Evolutionary conservation across 2,888 invertebrate genomes (phyloP).

Genomic region (Plusia festucae): DNA sequence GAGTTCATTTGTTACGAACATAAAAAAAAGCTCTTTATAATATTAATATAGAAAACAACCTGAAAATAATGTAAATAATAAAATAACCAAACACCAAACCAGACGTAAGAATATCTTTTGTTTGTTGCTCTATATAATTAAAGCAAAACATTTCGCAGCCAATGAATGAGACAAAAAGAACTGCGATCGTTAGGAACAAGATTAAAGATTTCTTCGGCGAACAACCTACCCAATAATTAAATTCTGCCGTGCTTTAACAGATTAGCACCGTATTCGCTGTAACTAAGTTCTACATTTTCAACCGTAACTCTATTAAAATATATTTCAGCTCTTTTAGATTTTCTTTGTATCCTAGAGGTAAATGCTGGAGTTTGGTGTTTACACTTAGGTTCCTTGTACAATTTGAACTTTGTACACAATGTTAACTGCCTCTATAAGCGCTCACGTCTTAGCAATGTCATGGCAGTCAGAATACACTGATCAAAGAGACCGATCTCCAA

Average conservation of each 20-base stretch:
- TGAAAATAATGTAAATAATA: too few species aligned
- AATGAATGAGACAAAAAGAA: conserved; percentile 3
- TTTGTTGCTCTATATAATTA: background rate
- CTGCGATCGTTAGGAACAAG: conserved; percentile 3
- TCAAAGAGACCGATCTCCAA: conserved; percentile 34
- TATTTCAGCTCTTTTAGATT: background rate
- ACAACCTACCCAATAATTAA: conserved; percentile 5
- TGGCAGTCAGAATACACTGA: conserved; percentile 31
- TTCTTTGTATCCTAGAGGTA: background rate
- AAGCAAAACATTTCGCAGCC: background rate
- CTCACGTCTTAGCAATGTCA: conserved; percentile 6
- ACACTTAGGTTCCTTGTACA: conserved; percentile 6
- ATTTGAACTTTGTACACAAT: conserved; percentile 28
- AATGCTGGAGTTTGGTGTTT: conserved; percentile 3
- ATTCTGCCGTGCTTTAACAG: conserved; percentile 6
- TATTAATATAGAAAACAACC: too few species aligned
- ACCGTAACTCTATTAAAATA: background rate
- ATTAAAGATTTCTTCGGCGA: background rate
- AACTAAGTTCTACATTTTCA: conserved; percentile 1
- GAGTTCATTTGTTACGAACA: too few species aligned
- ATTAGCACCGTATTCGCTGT: conserved; percentile 5
- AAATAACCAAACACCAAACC: too few species aligned
- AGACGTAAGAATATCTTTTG: too few species aligned
- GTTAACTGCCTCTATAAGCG: conserved; percentile 5
- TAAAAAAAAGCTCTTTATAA: too few species aligned